Conservation (phyloP, 2,888 invertebrate species). For the Tipula unca region DNA sequence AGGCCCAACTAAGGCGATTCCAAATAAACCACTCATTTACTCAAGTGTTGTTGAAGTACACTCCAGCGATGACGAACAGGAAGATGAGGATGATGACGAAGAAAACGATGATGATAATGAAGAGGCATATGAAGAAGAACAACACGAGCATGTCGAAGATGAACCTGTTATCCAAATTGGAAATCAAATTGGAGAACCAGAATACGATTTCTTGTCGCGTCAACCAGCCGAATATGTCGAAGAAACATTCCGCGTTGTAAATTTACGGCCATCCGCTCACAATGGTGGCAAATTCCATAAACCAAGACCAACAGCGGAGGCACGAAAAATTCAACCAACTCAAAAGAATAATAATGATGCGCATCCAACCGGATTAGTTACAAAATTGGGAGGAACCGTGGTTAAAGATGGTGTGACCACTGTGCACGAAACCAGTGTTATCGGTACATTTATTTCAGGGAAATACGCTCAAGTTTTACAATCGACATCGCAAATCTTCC, state of each 20-base stretch:
- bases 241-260: constrained; percentile 76
- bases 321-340: constrained; percentile 35
- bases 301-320: constrained; percentile 36
- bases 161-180: constrained; percentile 51
- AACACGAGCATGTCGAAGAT: constrained; percentile 1
- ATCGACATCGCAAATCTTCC: constrained; percentile 64
- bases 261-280: constrained; percentile 61
- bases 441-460: constrained; percentile 78
- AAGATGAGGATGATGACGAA: constrained; percentile 41
- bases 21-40: constrained; percentile 35
- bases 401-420: constrained; percentile 76
- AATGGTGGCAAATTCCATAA: constrained; percentile 36
- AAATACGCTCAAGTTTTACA: constrained; percentile 83
- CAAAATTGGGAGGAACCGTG: constrained; percentile 74
- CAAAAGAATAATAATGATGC: constrained; percentile 47
- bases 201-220: constrained; percentile 75
- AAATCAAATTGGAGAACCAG: constrained; percentile 69
- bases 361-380: constrained; percentile 71
- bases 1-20: constrained; percentile 27
- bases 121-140: constrained; percentile 31
- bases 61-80: constrained; percentile 29
- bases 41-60: constrained; percentile 51
- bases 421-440: constrained; percentile 80
- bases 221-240: constrained; percentile 79
- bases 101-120: constrained; percentile 28